These are phyloP conservation scores for Cartodere bifasciata DNA, from an alignment of 2,888 invertebrate species.

Conservation along the genomic window DNA sequence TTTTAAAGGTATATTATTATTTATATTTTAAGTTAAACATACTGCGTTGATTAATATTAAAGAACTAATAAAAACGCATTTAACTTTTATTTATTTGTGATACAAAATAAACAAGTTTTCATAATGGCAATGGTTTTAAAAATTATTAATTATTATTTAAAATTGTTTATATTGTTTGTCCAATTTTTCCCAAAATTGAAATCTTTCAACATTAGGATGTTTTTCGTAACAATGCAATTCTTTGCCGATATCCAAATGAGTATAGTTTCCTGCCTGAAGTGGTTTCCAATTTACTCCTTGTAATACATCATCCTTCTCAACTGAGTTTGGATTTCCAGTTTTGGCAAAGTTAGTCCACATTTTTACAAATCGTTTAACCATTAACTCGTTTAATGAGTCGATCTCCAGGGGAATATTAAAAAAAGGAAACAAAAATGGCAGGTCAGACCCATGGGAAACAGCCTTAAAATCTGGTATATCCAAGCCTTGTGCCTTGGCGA, in stretches of 20 bases:
- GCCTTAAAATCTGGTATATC: slow-evolving; percentile 17
- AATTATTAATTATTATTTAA: too few relatives aligned
- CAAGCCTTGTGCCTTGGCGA: not conserved
- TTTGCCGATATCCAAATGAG: slow-evolving; percentile 24
- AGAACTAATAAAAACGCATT: too few relatives aligned
- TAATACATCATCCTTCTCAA: slow-evolving; percentile 11
- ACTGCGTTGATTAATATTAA: too few relatives aligned
- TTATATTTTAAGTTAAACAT: too few relatives aligned
- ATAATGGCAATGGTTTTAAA: too few relatives aligned
- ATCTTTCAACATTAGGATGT: slow-evolving; percentile 22
- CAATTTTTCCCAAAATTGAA: slow-evolving; percentile 24
- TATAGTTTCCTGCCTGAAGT: slow-evolving; percentile 15
- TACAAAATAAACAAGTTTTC: too few relatives aligned
- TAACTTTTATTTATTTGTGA: too few relatives aligned
- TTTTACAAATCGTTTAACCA: slow-evolving; percentile 18
- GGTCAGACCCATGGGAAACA: slow-evolving; percentile 21
- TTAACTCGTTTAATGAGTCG: too few relatives aligned
- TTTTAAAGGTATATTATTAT: too few relatives aligned
- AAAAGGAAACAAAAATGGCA: slow-evolving; percentile 21
- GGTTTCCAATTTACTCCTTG: slow-evolving; percentile 21
- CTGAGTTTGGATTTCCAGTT: slow-evolving; percentile 20
- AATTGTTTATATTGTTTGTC: slow-evolving; percentile 7
- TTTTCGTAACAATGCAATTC: too few relatives aligned
- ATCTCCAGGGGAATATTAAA: slow-evolving; percentile 20
- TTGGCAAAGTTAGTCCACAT: slow-evolving; percentile 27